phyloP scores from a whole-genome alignment of 2,797 vertebrate genomes.

The Notoglanidium macrostoma region DNA sequence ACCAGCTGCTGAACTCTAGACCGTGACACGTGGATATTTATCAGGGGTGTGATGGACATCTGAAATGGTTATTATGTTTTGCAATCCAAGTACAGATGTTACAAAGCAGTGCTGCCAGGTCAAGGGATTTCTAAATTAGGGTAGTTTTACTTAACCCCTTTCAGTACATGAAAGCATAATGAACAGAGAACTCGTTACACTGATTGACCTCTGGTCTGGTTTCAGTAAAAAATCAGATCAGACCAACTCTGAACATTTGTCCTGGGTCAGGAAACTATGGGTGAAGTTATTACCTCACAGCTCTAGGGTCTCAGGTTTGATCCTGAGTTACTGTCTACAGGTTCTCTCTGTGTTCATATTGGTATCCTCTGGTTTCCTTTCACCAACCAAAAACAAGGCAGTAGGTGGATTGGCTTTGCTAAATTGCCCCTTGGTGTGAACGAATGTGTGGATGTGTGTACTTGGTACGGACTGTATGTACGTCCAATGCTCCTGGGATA shows the following conservation, averaged over 20 bases:
- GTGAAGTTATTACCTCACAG: not conserved
- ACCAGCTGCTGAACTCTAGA: constrained; percentile 20
- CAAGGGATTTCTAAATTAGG: not conserved
- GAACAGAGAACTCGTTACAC: not conserved
- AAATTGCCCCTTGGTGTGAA: not conserved
- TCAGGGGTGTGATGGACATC: not conserved
- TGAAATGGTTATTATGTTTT: not conserved
- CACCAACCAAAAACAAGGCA: not conserved
- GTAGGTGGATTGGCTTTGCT: no score
- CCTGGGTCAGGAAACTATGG: not conserved
- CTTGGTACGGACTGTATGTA: not conserved
- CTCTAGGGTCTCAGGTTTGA: not conserved
- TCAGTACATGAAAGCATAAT: not conserved
- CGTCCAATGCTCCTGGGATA: not conserved
- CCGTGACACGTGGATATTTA: not conserved
- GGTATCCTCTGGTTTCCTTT: not conserved
- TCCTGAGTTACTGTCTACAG: not conserved
- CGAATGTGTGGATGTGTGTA: not conserved
- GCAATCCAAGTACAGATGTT: not conserved
- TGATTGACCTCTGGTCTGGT: not conserved
- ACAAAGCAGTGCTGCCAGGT: not conserved
- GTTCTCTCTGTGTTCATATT: not conserved
- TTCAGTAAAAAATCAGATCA: not conserved
- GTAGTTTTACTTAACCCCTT: not conserved
- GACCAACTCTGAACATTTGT: no score